Conservation (phyloP, 2,888 invertebrate genomes). For the Scelioninae gen. 1 region DNA sequence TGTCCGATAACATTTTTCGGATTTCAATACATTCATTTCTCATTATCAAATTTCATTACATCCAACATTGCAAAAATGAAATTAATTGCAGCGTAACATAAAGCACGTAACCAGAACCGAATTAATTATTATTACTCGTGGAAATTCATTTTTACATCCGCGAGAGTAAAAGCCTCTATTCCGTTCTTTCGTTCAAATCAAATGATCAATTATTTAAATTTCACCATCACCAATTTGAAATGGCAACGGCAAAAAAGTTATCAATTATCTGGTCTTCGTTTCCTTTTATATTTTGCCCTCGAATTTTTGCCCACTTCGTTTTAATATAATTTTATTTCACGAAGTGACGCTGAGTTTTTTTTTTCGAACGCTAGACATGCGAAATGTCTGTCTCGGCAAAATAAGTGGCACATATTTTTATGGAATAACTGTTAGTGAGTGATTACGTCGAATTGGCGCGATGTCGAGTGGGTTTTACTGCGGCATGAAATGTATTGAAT, state of each 20-base stretch:
- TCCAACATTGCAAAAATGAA: constrained; percentile 8
- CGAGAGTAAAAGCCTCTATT: too few species aligned
- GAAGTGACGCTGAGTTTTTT: constrained; percentile 4
- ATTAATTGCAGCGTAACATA: constrained; percentile 22
- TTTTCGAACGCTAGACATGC: too few species aligned
- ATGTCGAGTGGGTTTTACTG: constrained; percentile 36
- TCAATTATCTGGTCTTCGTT: neutral
- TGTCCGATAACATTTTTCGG: constrained; percentile 40
- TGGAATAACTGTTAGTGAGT: constrained; percentile 31
- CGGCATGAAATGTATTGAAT: constrained; percentile 47
- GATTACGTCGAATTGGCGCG: constrained; percentile 42
- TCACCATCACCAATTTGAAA: neutral
- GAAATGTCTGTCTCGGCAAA: constrained; percentile 14
- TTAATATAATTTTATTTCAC: constrained; percentile 11
- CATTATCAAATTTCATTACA: constrained; percentile 46
- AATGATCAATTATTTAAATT: constrained; percentile 19
- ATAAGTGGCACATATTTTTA: constrained; percentile 41
- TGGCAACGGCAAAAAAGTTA: constrained; percentile 4
- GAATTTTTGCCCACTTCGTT: neutral
- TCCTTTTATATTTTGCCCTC: neutral
- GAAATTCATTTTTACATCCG: neutral
- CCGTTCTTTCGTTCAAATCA: neutral
- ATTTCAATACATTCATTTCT: constrained; percentile 50
- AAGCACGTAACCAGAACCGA: neutral
- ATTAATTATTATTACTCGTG: neutral